Conservation (phyloP, 2,888 invertebrate species). For the Hymenopus coronatus region DNA sequence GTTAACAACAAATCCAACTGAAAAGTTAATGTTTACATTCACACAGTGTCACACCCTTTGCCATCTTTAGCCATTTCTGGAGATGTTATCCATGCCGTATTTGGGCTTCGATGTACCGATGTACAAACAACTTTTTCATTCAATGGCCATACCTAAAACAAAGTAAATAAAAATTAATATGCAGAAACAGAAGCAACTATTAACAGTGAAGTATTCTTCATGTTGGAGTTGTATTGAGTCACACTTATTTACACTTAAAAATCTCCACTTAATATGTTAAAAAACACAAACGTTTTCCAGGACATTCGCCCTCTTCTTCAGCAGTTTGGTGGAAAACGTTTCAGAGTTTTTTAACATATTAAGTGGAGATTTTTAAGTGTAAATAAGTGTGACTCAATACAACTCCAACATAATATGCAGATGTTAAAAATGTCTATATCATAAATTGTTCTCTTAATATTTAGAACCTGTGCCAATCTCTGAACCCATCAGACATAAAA, state of each 20-base stretch:
- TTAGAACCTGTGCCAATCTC: not conserved
- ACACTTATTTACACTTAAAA: too few species aligned
- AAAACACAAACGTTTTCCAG: too few species aligned
- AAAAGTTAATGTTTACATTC: not conserved
- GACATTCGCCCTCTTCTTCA: too few species aligned
- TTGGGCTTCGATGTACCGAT: slow-evolving; percentile 2
- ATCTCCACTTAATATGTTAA: too few species aligned
- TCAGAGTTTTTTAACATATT: too few species aligned
- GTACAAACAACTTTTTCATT: slow-evolving; percentile 20
- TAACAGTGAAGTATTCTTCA: too few species aligned
- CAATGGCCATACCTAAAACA: slow-evolving; percentile 28
- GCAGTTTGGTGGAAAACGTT: too few species aligned
- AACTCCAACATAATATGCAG: not conserved
- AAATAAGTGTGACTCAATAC: too few species aligned
- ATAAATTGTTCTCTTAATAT: not conserved
- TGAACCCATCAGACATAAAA: not conserved
- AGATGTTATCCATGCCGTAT: slow-evolving; percentile 16
- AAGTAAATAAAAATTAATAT: not conserved
- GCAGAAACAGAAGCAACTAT: too few species aligned
- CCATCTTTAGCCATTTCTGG: slow-evolving; percentile 1
- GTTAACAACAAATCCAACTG: not conserved
- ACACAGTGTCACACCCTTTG: not conserved
- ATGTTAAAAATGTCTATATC: not conserved
- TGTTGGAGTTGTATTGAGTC: too few species aligned
- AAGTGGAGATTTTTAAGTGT: too few species aligned